These are phyloP conservation scores for Pheosia tremula DNA, from an alignment of 2,888 invertebrate species.

Conservation along the genomic window DNA sequence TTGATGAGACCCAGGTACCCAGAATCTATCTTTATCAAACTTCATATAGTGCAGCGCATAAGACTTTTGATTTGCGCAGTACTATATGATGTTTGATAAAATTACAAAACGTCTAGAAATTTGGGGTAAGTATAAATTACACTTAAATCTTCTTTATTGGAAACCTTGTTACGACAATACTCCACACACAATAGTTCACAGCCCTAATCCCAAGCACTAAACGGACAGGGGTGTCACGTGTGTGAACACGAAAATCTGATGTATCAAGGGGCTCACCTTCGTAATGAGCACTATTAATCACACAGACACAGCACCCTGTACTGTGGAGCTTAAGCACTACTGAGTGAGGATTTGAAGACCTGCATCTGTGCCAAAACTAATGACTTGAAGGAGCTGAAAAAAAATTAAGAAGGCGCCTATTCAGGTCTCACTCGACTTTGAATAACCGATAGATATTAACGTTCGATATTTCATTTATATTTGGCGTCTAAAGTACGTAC, in stretches of 20 bases:
- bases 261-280: constrained; percentile 57
- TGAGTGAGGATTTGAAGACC: constrained; percentile 54
- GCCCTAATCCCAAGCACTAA: constrained; percentile 28
- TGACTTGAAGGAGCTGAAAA: constrained; percentile 56
- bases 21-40: too few species aligned
- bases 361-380: constrained; percentile 77
- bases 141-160: too few species aligned
- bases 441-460: background rate
- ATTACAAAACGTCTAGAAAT: too few species aligned
- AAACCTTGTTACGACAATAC: background rate
- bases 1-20: too few species aligned
- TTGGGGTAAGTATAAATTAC: too few species aligned
- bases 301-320: constrained; percentile 33
- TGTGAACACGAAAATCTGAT: constrained; percentile 67
- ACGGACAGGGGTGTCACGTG: constrained; percentile 43
- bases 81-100: too few species aligned
- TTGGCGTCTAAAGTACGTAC: too few species aligned
- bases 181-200: constrained; percentile 24
- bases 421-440: constrained; percentile 5
- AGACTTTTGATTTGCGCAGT: too few species aligned
- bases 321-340: constrained; percentile 53
- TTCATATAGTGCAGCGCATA: too few species aligned
- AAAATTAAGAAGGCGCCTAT: constrained; percentile 16
- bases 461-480: too few species aligned
- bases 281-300: constrained; percentile 78